Evolutionary conservation across 2,888 invertebrate species (phyloP), one percentile per base, ranked within the genome.

Genomic region (Macrosoma leucophasiata): DNA sequence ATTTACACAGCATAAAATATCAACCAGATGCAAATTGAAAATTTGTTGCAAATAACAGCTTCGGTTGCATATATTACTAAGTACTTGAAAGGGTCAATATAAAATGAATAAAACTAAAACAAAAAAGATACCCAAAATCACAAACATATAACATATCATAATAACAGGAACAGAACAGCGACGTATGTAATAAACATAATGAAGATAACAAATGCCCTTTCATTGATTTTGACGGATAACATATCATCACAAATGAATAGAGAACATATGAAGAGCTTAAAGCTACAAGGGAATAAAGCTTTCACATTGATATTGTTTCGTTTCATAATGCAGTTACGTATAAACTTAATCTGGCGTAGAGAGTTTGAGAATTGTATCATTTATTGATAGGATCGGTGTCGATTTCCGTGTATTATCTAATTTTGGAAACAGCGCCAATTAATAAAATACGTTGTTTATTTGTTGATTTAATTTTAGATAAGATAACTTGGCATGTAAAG

Each of bases 291-390:
- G 55, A 55, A 62, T 60, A 62, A 56, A 51, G 51, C 69, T 72
- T 72, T 72, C 71, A 62, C 66, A 48, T 50, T 47, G 31, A 58
- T 56, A 68, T 75, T 76, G 70, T 75, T 58, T 62, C 29, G 39
- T 61, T 67, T 70, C 62, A 70, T 69, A 72, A 73, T 55, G 55
- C 46, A 38, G 57, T 68, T 72, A 67, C 62, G 62, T 65, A 43
- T 48, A 51, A 43, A 49, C 55, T 59, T 68, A 67, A 70, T 69
- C 66, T 55, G 38, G 42, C 50, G 50, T 74, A 63, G 74, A 74
- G 74, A 75, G 74, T 71, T 59, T 58, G 56, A 64, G 62, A 71
- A 65, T 63, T 52, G 52, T 62, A 58, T 63, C 30, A 23, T n/a
- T n/a, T n/a, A n/a, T n/a, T n/a, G n/a, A n/a, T n/a, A n/a, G n/a